These are phyloP conservation scores for Zoanthus sociatus DNA, from an alignment of 92 coral and sea anemone species.

Conservation along the genomic window DNA sequence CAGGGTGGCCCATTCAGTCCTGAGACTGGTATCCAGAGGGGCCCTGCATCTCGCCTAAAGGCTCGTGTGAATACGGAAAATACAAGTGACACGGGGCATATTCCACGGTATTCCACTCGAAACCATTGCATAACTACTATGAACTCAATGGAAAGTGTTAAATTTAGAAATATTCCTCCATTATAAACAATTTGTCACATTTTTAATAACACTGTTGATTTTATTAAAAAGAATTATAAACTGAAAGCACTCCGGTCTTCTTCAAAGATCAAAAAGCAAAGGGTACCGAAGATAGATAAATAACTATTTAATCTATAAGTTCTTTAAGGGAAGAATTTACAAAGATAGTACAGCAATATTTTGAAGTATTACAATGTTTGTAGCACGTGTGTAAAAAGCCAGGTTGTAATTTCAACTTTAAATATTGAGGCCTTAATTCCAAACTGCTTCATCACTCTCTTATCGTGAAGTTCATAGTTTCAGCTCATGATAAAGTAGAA, in stretches of 20 bases:
- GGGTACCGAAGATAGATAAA: conserved; percentile 37
- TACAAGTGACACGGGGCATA: too few species aligned
- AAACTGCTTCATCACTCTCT: neutral
- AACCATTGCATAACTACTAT: too few species aligned
- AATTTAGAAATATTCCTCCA: too few species aligned
- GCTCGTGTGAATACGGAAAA: too few species aligned
- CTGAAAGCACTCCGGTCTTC: conserved; percentile 39
- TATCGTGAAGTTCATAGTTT: neutral
- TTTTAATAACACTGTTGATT: neutral
- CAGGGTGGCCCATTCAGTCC: too few species aligned
- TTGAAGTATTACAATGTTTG: conserved; percentile 3
- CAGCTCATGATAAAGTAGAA: conserved; percentile 21
- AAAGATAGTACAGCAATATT: conserved; percentile 11
- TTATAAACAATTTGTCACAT: too few species aligned
- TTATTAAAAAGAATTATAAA: conserved; percentile 37
- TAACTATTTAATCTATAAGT: conserved; percentile 41
- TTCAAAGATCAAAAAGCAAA: conserved; percentile 10
- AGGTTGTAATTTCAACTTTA: conserved; percentile 20
- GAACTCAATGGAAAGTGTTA: too few species aligned
- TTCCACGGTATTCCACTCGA: too few species aligned
- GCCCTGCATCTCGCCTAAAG: too few species aligned
- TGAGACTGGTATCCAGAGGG: too few species aligned
- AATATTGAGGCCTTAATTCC: conserved; percentile 16
- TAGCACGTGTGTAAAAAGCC: conserved; percentile 10
- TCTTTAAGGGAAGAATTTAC: conserved; percentile 38